Base-by-base conservation (phyloP, 2,888 invertebrate species). In the Ferdinandea cuprea region DNA sequence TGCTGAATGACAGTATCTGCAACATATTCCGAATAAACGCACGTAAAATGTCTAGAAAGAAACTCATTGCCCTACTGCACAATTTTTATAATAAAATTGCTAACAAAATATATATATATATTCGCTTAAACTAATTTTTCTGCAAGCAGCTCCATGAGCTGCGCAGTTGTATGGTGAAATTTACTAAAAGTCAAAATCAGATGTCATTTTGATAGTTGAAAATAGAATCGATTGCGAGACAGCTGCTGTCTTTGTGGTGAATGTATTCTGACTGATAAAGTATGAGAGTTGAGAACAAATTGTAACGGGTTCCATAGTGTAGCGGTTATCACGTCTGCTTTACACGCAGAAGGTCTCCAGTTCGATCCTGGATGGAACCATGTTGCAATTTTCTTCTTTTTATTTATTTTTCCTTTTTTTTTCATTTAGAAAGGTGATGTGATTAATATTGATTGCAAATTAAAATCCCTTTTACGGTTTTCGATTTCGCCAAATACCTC, bases 1-100 rank as follows among this genome's bases (percentile, higher is more conserved):
- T 93, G 8, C 94, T 92, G 85, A 94, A 93, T 88, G 92, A 93
- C 77, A 95, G 89, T 68, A 94, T 87, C 86, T 94, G 92, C 69
- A 94, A 87, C 93, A 95, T 94, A 86, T 91, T 93, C 85, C 92
- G 89, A 85, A 94, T 90, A 85, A 94, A 89, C 86, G 90, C 90
- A 87, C 91, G 92, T 56, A 94, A 85, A 61, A 93, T 89, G 87
- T 92, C 90, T 74, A 94, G 89, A 84, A 94, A 87, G 89, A 93
- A 92, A 91, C 92, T 93, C 94, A 94, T 94, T 48, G 54, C 77
- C 58, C 37, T 7, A 44, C 48, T 48, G 8, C 5, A 59, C 4
- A 35, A 30, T 25, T 30, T 44, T 17, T 50, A 8, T 19, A 19
- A 0, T 15, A 13, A 42, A 69, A 81, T 52, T 40, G 19, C 8